Evolutionary conservation across 2,113 vertebrate species (phyloP).

Genomic region (Albula goreensis): DNA sequence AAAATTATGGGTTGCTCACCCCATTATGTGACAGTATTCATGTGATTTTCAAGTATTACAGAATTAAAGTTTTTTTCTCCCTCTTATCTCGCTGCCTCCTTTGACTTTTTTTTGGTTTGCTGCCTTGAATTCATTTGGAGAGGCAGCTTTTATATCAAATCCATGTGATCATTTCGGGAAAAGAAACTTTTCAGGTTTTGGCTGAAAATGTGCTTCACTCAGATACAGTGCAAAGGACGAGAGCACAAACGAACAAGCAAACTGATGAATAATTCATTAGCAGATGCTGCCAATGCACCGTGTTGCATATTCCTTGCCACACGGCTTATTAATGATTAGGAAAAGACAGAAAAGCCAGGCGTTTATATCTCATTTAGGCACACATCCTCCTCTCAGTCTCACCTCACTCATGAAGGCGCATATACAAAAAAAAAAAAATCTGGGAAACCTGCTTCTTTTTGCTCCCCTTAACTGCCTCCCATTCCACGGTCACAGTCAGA

Average conservation of each 20-base stretch:
- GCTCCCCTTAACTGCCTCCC: slow-evolving; percentile 25
- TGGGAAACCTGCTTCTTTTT: slow-evolving; percentile 43
- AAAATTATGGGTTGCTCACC: slow-evolving; percentile 3
- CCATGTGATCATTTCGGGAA: not conserved
- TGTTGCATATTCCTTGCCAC: slow-evolving; percentile 41
- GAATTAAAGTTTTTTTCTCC: not conserved
- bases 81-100: not conserved
- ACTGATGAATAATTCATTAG: slow-evolving; percentile 54
- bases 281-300: slow-evolving; percentile 30
- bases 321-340: slow-evolving; percentile 41
- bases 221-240: slow-evolving; percentile 27
- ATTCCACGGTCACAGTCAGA: not conserved
- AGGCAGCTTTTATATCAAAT: slow-evolving; percentile 26
- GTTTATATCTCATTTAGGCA: slow-evolving; percentile 59
- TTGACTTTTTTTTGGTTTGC: slow-evolving; percentile 26
- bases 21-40: not conserved
- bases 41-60: not conserved
- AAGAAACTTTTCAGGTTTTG: slow-evolving; percentile 17
- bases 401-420: slow-evolving; percentile 30
- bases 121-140: slow-evolving; percentile 40
- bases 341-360: slow-evolving; percentile 45
- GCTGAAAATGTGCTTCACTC: slow-evolving; percentile 31
- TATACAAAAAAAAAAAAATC: slow-evolving; percentile 36
- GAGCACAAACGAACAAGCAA: slow-evolving; percentile 47
- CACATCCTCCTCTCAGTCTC: slow-evolving; percentile 46